Base-by-base conservation (phyloP, 2,797 vertebrate species). In the Orientallactaga sibirica region DNA sequence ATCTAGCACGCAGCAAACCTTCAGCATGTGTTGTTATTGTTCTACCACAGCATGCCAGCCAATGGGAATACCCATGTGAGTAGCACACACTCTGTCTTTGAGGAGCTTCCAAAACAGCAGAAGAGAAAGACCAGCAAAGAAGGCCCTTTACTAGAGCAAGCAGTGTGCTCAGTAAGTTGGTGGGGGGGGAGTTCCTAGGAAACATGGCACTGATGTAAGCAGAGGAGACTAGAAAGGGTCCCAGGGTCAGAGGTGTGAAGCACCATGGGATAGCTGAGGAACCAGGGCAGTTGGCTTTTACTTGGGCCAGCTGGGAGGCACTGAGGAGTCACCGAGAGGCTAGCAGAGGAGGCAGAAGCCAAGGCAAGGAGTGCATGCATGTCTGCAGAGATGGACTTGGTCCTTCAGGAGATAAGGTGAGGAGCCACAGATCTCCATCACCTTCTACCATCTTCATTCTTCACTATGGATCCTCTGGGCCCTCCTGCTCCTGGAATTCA, bases 61-160 rank as follows among this genome's bases (percentile, higher is more conserved):
- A 4, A 33, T 2, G 27, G 61, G 58, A 91, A 77, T 10, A 19
- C 48, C 41, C 18, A 22, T 5, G 4, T 25, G 73, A 74, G 5
- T 41, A 76, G 43, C 58, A 14, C 68, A 6, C n/a, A 52, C 74
- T 92, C 61, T 90, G 81, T 66, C 55, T 64, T 81, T n/a, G 68
- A 92, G 75, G 66, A 79, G 78, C 7, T 80, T 76, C 87, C 64
- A 58, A 29, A 10, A 55, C 70, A 77, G 67, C 8, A 27, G n/a
- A 73, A 88, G 37, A 79, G 62, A 66, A 48, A 88, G 90, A 43
- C 33, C 7, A n/a, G 78, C 3, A 29, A n/a, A 78, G 62, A 92
- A 48, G 79, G 82, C 37, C n/a, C 41, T 67, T 89, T 43, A 22
- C n/a, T 52, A 29, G 67, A 68, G 29, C 2, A 15, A 19, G 71